Percentiles rank a stretch among this genome's conserved stretches.
These are phyloP conservation scores for Merops nubicus DNA, from an alignment of 2,113 vertebrate species.

Conservation along the genomic window DNA sequence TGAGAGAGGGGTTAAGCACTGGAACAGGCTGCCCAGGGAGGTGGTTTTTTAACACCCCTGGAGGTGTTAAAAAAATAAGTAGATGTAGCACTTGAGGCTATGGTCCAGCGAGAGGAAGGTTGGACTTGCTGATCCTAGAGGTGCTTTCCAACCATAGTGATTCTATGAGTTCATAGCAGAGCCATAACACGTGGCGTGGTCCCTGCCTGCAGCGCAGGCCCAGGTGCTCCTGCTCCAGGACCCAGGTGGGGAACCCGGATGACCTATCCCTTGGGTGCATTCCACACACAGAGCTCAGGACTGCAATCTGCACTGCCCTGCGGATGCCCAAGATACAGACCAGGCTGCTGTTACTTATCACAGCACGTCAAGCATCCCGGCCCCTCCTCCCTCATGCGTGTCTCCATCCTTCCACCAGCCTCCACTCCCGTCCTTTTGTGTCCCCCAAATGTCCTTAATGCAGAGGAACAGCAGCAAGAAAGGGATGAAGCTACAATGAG, in stretches of 20 bases:
- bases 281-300: background rate
- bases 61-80: too few species aligned
- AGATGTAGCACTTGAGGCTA: too few species aligned
- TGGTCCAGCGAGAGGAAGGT: too few species aligned
- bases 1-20: too few species aligned
- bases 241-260: background rate
- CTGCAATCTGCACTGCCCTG: background rate
- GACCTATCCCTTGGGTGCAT: background rate
- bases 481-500: background rate
- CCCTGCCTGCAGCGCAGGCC: background rate
- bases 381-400: background rate
- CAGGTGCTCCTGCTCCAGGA: background rate
- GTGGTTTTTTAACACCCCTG: too few species aligned
- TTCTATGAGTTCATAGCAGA: background rate
- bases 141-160: too few species aligned
- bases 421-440: background rate
- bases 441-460: background rate
- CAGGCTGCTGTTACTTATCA: background rate
- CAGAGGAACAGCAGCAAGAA: background rate
- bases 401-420: background rate
- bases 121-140: too few species aligned
- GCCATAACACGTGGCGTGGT: background rate
- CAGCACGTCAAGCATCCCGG: background rate
- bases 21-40: too few species aligned
- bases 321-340: accelerated